Conservation (phyloP, 2,797 vertebrate species). For the Oceanodroma leucorhoa region DNA sequence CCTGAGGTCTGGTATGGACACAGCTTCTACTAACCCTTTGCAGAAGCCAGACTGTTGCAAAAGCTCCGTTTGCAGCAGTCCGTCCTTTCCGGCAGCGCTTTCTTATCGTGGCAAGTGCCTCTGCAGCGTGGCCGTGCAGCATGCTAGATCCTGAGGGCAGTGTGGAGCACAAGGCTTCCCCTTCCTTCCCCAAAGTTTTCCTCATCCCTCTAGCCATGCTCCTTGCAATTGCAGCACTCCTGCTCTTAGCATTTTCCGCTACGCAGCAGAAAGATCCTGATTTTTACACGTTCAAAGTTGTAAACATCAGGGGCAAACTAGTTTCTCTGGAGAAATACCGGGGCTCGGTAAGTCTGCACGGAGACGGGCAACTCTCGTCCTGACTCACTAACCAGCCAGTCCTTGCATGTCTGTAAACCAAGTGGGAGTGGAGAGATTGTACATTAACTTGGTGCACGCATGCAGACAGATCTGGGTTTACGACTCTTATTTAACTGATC, state of each 20-base stretch:
- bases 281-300: conserved; percentile 90
- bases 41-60: not conserved
- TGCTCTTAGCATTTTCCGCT: conserved; percentile 70
- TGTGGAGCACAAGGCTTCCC: conserved; percentile 43
- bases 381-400: not conserved
- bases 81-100: conserved; percentile 28
- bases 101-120: not conserved
- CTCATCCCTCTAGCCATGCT: conserved; percentile 71
- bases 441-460: not conserved
- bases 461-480: not conserved
- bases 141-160: conserved; percentile 70
- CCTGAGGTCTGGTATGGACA: rapidly evolving
- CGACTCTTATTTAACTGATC: not conserved
- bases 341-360: conserved; percentile 89
- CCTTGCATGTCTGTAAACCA: conserved; percentile 30
- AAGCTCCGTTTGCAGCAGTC: conserved; percentile 35
- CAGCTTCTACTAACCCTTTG: rapidly evolving
- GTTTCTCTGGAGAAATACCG: conserved; percentile 96
- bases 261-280: conserved; percentile 81
- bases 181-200: conserved; percentile 33
- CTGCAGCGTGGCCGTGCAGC: conserved; percentile 14
- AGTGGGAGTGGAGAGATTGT: not conserved
- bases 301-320: conserved; percentile 94
- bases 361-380: not conserved
- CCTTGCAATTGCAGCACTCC: conserved; percentile 52